phyloP scores from a whole-genome alignment of 2,797 vertebrate genomes.

The Gobionotothen gibberifrons region DNA sequence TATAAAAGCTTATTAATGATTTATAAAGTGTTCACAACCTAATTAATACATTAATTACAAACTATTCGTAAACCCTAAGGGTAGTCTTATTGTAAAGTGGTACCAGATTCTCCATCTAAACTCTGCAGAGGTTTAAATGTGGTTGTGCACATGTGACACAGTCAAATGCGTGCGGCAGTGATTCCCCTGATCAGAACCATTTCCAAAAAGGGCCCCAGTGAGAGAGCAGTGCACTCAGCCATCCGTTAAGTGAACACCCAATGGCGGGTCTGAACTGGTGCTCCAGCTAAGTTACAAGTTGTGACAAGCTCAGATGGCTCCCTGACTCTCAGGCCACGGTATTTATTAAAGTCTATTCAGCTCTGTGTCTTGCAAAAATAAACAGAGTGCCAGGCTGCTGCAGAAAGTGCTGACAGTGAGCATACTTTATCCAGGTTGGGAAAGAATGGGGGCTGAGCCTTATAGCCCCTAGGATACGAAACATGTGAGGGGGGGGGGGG shows the following conservation, averaged over 20 bases:
- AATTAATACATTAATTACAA: too few relatives aligned
- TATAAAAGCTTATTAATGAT: too few relatives aligned
- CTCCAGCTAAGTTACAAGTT: slow-evolving; percentile 83
- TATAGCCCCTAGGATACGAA: slow-evolving; percentile 64
- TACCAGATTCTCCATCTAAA: neutral
- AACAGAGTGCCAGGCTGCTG: slow-evolving; percentile 82
- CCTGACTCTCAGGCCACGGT: slow-evolving; percentile 78
- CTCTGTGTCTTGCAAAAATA: slow-evolving; percentile 84
- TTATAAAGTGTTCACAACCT: too few relatives aligned
- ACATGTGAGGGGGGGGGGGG: slow-evolving; percentile 37
- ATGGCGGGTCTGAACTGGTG: slow-evolving; percentile 67
- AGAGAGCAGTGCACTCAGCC: slow-evolving; percentile 66
- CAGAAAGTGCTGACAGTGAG: slow-evolving; percentile 84
- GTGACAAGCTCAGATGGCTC: slow-evolving; percentile 86
- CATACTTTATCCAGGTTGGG: slow-evolving; percentile 82
- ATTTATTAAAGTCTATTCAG: slow-evolving; percentile 87
- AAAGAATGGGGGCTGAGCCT: slow-evolving; percentile 73
- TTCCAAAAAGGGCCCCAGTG: slow-evolving; percentile 60
- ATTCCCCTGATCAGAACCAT: slow-evolving; percentile 43
- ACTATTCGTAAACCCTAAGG: too few relatives aligned
- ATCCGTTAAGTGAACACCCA: slow-evolving; percentile 71
- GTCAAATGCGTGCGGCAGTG: slow-evolving; percentile 33
- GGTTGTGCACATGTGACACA: slow-evolving; percentile 22
- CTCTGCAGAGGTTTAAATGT: slow-evolving; percentile 6
- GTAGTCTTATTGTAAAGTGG: too few relatives aligned